A percentile compares a stretch with the other conserved stretches of the same genome.
Evolutionary conservation across 2,888 invertebrate genomes (phyloP).

Genomic region (Microdon myrmicae): DNA sequence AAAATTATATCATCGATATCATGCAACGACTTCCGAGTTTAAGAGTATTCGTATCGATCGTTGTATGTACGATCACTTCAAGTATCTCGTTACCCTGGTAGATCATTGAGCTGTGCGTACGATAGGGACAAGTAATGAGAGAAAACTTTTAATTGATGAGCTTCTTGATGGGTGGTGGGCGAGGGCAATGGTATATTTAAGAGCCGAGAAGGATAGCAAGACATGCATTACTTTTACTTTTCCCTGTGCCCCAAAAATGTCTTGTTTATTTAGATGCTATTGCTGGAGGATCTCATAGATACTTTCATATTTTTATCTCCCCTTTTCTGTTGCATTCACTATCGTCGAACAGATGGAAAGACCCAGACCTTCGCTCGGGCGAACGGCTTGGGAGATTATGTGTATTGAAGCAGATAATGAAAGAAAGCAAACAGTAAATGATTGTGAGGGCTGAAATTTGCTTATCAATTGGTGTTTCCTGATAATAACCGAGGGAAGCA

Average conservation of each 20-base stretch:
- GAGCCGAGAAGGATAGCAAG: conserved; percentile 13
- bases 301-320: conserved; percentile 9
- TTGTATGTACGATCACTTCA: conserved; percentile 6
- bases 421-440: no score
- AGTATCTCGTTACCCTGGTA: conserved; percentile 21
- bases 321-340: conserved; percentile 1
- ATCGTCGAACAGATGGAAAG: background rate
- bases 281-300: background rate
- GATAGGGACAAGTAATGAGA: conserved; percentile 15
- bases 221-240: conserved; percentile 42
- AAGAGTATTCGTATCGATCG: conserved; percentile 1
- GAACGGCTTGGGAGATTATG: no score
- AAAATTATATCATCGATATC: conserved; percentile 50
- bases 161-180: conserved; percentile 40
- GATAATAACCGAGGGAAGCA: no score
- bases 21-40: conserved; percentile 29
- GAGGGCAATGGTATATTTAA: conserved; percentile 35
- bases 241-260: conserved; percentile 26
- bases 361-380: no score
- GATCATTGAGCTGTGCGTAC: background rate
- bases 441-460: no score
- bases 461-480: no score
- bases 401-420: no score
- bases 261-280: conserved; percentile 1
- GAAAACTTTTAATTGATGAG: conserved; percentile 48